Percentiles rank a stretch among this genome's conserved stretches.
Evolutionary conservation across 2,888 invertebrate species (phyloP).

Genomic region (Napeogenes inachia): DNA sequence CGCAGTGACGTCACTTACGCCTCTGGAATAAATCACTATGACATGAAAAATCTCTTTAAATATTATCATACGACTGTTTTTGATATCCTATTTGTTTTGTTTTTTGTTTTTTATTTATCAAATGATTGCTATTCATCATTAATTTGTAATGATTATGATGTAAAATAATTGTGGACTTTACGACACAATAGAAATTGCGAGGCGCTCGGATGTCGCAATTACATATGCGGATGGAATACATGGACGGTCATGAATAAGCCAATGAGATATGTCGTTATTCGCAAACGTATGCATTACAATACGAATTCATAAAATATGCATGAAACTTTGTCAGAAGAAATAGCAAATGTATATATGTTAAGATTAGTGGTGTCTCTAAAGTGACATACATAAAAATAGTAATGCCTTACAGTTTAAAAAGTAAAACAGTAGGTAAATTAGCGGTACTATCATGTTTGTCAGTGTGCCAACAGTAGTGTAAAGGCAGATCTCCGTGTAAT

Average conservation of each 20-base stretch:
- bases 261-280: neutral
- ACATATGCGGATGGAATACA: slow-evolving; percentile 3
- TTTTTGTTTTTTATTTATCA: too few relatives aligned
- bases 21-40: too few relatives aligned
- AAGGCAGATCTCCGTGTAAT: slow-evolving; percentile 18
- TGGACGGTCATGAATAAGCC: neutral
- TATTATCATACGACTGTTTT: too few relatives aligned
- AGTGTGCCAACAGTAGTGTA: slow-evolving; percentile 19
- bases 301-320: too few relatives aligned
- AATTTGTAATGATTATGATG: slow-evolving; percentile 6
- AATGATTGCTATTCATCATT: too few relatives aligned
- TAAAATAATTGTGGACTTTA: slow-evolving; percentile 21
- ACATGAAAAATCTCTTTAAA: neutral
- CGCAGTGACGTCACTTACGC: slow-evolving; percentile 10
- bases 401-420: neutral
- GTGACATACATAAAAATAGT: neutral
- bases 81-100: too few relatives aligned
- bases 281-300: neutral
- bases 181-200: slow-evolving; percentile 23
- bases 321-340: too few relatives aligned
- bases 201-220: slow-evolving; percentile 17
- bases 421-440: slow-evolving; percentile 15
- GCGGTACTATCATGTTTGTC: slow-evolving; percentile 23
- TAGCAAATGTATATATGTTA: too few relatives aligned
- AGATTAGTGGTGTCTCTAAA: too few relatives aligned